Base-by-base conservation (phyloP, 2,888 invertebrate genomes). In the Callimorpha dominula region DNA sequence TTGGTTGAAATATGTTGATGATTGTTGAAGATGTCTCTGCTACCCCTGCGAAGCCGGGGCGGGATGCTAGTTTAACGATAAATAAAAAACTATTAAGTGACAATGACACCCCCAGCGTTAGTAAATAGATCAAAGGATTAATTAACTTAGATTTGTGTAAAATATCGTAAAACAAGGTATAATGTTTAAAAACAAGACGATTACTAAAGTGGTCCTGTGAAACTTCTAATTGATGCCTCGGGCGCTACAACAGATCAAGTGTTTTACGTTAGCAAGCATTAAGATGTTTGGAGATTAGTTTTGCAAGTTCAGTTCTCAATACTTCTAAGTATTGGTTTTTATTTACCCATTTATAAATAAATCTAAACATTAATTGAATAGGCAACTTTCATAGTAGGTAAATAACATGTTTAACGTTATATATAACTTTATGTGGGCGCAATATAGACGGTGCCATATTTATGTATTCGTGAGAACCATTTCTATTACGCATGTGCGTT, bases 221-320 rank as follows among this genome's bases (percentile, higher is more conserved):
- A 65, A 17, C 50, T 43, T 43, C 65, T 74, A 74, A 74, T 74
- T 74, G 71, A 60, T 54, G 71, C 74, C 68, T 31, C 57, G 14
- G 71, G 68, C 71, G 65, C 20, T 11, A 50, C 63, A 68, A 63
- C 42, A 43, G 52, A 68, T 64, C 63, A n/a, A 68, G 54, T 63
- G 63, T 52, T 67, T 57, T 62, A 50, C 67, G 11, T 62, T 40
- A 54, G 43, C 64, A 4, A n/a, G 40, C 20, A 62, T 67, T 71
- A 52, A 71, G 40, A 71, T 62, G 60, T 66, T 66, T 62, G 17
- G 1, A 66, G 62, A 71, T 71, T 68, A 62, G 68, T 64, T 66
- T 63, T 63, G 52, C 20, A 71, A 65, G 9, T 46, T 31, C 5
- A n/a, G 12, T 67, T 7, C 67, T 42, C 67, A 3, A 67, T n/a